A percentile compares a stretch with the other conserved stretches of the same genome.
These are phyloP conservation scores for Noctua fimbriata DNA, from an alignment of 2,888 invertebrate genomes.

Conservation along the genomic window DNA sequence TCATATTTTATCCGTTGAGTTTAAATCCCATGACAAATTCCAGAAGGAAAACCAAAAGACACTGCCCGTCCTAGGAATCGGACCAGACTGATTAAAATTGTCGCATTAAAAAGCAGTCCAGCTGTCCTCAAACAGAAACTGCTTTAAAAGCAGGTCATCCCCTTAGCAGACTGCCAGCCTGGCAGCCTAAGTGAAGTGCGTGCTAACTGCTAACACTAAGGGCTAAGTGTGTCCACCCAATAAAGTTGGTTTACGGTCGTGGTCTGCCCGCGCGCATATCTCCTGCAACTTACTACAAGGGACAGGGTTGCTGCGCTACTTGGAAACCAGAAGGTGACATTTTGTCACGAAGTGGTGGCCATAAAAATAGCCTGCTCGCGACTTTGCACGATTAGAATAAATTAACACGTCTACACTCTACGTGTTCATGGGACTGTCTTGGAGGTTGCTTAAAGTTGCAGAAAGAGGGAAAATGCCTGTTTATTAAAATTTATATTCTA, in stretches of 20 bases:
- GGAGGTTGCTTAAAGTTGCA: background rate
- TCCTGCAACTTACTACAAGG: constrained; percentile 34
- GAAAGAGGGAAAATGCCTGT: background rate
- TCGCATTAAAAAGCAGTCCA: background rate
- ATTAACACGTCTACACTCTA: background rate
- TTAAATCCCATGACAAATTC: background rate
- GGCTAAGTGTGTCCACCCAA: constrained; percentile 31
- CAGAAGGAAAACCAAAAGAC: background rate
- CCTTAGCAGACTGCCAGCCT: background rate
- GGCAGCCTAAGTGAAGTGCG: background rate
- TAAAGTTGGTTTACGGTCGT: constrained; percentile 35
- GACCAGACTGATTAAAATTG: background rate
- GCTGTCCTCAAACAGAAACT: constrained; percentile 22
- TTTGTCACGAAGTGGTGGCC: background rate
- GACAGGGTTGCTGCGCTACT: constrained; percentile 31
- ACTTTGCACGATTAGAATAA: background rate
- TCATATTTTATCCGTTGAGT: background rate
- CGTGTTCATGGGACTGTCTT: background rate
- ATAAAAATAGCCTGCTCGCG: background rate
- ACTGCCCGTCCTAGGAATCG: background rate
- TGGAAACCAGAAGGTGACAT: background rate
- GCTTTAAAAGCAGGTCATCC: constrained; percentile 19
- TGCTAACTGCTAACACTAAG: background rate
- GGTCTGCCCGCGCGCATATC: constrained; percentile 39
- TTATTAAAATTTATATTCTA: background rate